Percentiles rank a stretch among this genome's conserved stretches.
phyloP scores from a whole-genome alignment of 2,797 vertebrate species.

The Anguilla anguilla region DNA sequence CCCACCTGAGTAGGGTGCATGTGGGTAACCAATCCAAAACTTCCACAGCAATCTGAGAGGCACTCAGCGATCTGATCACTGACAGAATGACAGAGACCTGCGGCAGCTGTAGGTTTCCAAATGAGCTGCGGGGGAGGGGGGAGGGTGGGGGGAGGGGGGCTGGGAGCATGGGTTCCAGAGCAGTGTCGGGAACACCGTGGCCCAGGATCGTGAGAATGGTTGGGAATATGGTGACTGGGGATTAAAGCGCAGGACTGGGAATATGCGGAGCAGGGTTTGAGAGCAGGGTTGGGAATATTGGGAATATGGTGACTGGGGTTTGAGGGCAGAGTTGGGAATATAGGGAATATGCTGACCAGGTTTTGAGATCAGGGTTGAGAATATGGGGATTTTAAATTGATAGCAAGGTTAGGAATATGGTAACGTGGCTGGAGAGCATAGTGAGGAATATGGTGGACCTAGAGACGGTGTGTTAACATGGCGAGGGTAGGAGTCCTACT shows the following conservation, averaged over 20 bases:
- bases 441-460: too few species aligned
- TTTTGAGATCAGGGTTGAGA: not conserved
- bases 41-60: not conserved
- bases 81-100: not conserved
- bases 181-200: not conserved
- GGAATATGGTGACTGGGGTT: not conserved
- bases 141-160: not conserved
- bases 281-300: not conserved
- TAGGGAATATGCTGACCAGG: not conserved
- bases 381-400: not conserved
- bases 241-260: not conserved
- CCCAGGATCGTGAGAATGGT: not conserved
- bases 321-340: not conserved
- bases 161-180: not conserved
- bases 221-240: not conserved
- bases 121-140: not conserved
- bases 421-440: too few species aligned
- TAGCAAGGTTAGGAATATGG: too few species aligned
- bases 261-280: not conserved
- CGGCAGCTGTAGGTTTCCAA: not conserved
- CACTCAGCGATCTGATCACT: not conserved
- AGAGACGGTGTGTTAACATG: not conserved
- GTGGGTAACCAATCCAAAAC: conserved; percentile 11
- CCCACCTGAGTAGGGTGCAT: not conserved
- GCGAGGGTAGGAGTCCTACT: not conserved